These are phyloP conservation scores for Sesia bembeciformis DNA, from an alignment of 2,888 invertebrate genomes.

Conservation along the genomic window DNA sequence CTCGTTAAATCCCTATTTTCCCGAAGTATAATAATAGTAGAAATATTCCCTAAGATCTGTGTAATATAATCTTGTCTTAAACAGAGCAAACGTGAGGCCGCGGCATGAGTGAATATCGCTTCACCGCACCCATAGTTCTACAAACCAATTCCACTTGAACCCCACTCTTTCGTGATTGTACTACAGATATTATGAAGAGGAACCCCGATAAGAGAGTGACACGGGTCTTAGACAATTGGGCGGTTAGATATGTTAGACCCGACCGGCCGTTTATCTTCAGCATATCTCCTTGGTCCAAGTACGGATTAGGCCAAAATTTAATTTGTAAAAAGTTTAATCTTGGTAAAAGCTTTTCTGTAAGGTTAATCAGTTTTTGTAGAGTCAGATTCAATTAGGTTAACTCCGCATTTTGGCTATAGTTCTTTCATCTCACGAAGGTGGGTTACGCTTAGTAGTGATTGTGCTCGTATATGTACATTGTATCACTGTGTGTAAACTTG, in stretches of 20 bases:
- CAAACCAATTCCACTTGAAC: conserved; percentile 1
- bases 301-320: background rate
- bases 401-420: no score
- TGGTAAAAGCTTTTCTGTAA: no score
- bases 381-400: no score
- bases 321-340: no score
- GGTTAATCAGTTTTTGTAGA: no score
- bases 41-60: background rate
- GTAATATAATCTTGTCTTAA: conserved; percentile 16
- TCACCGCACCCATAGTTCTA: conserved; percentile 7
- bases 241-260: conserved; percentile 6
- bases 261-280: conserved; percentile 12
- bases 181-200: background rate
- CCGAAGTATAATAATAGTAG: no score
- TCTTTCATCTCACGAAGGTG: no score
- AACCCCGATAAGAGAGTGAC: background rate
- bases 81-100: conserved; percentile 10
- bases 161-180: background rate
- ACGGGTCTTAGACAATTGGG: conserved; percentile 2
- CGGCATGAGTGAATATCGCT: conserved; percentile 2
- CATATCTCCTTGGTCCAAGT: conserved; percentile 14
- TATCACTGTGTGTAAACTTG: no score
- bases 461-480: no score
- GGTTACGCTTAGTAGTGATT: no score
- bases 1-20: no score